Evolutionary conservation across 2,888 invertebrate species (phyloP).

Genomic region (Chloromyia formosa): DNA sequence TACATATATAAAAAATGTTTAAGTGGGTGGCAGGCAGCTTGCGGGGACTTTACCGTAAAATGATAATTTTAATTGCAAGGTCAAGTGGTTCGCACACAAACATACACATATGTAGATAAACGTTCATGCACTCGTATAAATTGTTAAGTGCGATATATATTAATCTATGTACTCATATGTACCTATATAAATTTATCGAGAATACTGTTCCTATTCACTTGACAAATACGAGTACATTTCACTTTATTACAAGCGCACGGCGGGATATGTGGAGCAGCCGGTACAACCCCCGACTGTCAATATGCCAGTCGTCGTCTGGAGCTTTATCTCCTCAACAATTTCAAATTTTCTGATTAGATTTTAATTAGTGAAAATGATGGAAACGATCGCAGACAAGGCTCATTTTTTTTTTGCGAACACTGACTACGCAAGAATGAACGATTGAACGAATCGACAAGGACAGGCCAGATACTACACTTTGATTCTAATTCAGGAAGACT

Average conservation of each 20-base stretch:
- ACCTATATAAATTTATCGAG: too few relatives aligned
- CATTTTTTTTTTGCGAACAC: too few relatives aligned
- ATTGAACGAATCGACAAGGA: too few relatives aligned
- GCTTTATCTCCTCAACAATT: constrained; percentile 27
- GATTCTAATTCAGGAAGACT: not conserved
- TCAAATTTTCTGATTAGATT: constrained; percentile 12
- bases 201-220: too few relatives aligned
- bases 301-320: not conserved
- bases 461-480: too few relatives aligned
- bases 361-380: constrained; percentile 33
- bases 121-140: not conserved
- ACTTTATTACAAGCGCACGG: too few relatives aligned
- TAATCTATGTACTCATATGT: not conserved
- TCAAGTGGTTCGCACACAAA: constrained; percentile 32
- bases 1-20: too few relatives aligned
- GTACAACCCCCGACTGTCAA: too few relatives aligned
- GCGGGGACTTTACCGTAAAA: constrained; percentile 10
- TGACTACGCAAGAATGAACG: too few relatives aligned
- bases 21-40: not conserved
- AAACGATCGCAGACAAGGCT: not conserved
- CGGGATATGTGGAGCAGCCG: too few relatives aligned
- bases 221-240: too few relatives aligned
- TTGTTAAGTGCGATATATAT: not conserved
- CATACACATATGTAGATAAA: not conserved
- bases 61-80: constrained; percentile 44